Evolutionary conservation across 2,113 vertebrate species (phyloP), one percentile per base, ranked within the genome.

Genomic region (Fukomys damarensis): DNA sequence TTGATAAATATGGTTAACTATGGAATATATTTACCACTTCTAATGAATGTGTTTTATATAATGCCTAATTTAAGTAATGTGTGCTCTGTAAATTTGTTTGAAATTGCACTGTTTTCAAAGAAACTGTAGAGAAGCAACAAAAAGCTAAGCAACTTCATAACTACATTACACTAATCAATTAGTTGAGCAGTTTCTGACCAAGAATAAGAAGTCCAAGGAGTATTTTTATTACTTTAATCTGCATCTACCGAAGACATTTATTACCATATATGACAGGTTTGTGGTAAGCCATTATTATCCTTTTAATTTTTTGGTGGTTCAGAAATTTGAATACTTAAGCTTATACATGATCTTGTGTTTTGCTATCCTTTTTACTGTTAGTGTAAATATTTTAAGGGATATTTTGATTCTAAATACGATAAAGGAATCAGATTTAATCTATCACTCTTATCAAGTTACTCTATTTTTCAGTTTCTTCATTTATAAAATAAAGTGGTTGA

Each of bases 311-410:
- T 98, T 98, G 97, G 95, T 98, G 98, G 98, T 99, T 99, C 97
- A 98, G 97, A 98, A 98, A 98, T 98, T 99, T 99, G 98, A 99
- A 98, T 98, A 98, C 98, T 98, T 98, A 97, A 98, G 99, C 98
- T 98, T 99, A 98, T 99, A 99, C 98, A 99, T 99, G 98, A 98
- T 98, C 98, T 98, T 99, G 98, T 99, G 99, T 99, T 99, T 99
- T 99, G 97, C 98, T 99, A 99, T 98, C 98, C 98, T 99, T 99
- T 99, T 98, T 99, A 99, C 98, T 99, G 98, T 59, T 46, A 46
- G 46, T 46, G 26, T 72, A 72, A 72, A 43, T 46, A 46, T 30
- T 76, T 76, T 74, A 74, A 74, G 72, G 72, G 26, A 46, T 76
- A 76, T 46, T 76, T 46, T 76, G 72, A 76, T 76, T 99, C 98